Evolutionary conservation across 2,888 invertebrate species (phyloP).

Genomic region (Mythimna vitellina): DNA sequence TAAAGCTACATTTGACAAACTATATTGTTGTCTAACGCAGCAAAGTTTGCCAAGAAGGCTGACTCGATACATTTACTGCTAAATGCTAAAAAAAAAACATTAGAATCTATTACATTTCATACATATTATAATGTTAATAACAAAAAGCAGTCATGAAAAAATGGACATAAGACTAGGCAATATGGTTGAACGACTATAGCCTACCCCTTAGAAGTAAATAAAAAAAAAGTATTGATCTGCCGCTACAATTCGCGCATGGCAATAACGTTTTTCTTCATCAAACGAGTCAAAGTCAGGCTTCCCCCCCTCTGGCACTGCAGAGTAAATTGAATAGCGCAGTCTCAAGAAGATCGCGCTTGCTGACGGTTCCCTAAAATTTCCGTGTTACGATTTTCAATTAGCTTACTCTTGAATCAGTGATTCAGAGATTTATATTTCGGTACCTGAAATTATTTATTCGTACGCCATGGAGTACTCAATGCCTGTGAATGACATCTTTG

Average conservation of each 20-base stretch:
- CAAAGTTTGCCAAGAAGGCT: no score
- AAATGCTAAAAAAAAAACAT: no score
- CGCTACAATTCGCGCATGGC: conserved; percentile 14
- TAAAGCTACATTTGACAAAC: no score
- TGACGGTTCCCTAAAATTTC: not conserved
- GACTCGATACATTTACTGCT: no score
- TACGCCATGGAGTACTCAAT: conserved; percentile 69
- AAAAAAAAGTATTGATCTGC: conserved; percentile 22
- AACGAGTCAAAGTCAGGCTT: not conserved
- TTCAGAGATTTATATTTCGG: not conserved
- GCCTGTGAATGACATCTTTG: conserved; percentile 75
- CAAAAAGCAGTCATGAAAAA: no score
- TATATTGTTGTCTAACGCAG: no score
- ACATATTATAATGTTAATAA: no score
- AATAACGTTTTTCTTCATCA: conserved; percentile 6
- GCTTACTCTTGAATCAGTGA: not conserved
- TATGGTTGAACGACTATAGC: no score
- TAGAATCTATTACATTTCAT: no score
- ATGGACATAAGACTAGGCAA: no score
- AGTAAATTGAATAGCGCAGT: not conserved
- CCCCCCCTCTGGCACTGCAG: not conserved
- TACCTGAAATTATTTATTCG: not conserved
- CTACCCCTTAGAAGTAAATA: no score
- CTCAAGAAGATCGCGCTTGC: not conserved
- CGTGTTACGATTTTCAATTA: conserved; percentile 11